Evolutionary conservation across 30 jellyfish, hydroid and myxozoan species (phyloP), one percentile per base, ranked within the genome.

Genomic region (Euphysa ruthae): DNA sequence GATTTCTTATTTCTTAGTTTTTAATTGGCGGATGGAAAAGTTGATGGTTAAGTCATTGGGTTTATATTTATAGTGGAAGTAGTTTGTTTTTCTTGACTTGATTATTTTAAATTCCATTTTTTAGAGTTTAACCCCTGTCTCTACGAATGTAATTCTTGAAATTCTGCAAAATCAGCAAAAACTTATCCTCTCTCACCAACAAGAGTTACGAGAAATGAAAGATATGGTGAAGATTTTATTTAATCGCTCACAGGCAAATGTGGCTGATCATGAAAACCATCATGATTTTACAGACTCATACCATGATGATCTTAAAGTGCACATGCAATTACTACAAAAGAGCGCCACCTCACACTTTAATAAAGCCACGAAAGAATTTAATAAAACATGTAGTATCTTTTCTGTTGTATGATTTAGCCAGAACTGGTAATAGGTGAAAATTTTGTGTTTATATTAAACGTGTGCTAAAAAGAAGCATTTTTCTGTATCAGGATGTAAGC

Each of bases 341-440:
- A 85, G 74, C 56, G 87, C 89, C 6, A 34, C 50, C 18, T 63
- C 96, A 4, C 58, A 71, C 26, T 71, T 85, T 28, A 85, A 68
- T 34, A 85, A 71, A 44, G 76, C 93, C 0, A 50, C 69, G 42
- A 85, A 78, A 51, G 96, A 85, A 13, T 34, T 77, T 29, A 5
- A 73, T 26, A 85, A 85, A 51, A 34, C 87, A 1, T 75, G 81
- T 35, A 54, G 96, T 85, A 85, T 85, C 96, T 82, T 85, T 75
- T 63, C 22, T 18, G 0, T 8, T 8, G 14, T 38, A 8, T 38
- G 52, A n/a, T n/a, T n/a, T n/a, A n/a, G n/a, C n/a, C n/a, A n/a
- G n/a, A n/a, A n/a, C n/a, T n/a, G n/a, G n/a, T n/a, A n/a, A n/a
- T n/a, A n/a, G n/a, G n/a, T n/a, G n/a, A n/a, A n/a, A n/a, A n/a